A percentile compares a stretch with the other conserved stretches of the same genome.
phyloP scores from a whole-genome alignment of 2,797 vertebrate species.

The Varecia variegata region DNA sequence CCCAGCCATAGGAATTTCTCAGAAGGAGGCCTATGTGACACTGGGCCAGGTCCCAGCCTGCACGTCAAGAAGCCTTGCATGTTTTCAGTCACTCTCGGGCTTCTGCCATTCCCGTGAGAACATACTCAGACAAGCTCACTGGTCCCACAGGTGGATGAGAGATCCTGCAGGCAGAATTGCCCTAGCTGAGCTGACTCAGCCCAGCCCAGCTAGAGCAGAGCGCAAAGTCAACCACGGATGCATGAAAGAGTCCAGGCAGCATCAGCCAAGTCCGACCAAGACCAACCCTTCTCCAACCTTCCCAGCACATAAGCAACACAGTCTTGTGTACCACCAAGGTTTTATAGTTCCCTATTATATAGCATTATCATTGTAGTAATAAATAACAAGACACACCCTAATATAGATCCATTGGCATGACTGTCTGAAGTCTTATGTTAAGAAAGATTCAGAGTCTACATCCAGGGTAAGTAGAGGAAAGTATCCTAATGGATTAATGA shows the following conservation, averaged over 20 bases:
- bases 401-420: background rate
- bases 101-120: background rate
- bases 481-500: background rate
- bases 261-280: background rate
- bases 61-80: background rate
- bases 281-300: background rate
- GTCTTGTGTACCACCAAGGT: background rate
- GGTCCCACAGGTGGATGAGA: background rate
- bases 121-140: background rate
- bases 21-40: background rate
- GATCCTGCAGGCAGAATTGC: background rate
- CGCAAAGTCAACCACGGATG: accelerated
- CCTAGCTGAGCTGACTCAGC: background rate
- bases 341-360: background rate
- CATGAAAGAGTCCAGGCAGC: background rate
- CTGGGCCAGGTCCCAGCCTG: background rate
- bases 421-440: background rate
- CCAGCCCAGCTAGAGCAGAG: background rate
- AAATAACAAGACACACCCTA: slow-evolving; percentile 8
- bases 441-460: slow-evolving; percentile 8
- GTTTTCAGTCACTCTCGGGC: background rate
- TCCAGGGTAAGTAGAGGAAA: background rate
- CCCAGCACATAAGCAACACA: background rate
- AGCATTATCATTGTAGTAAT: background rate
- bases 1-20: background rate